Evolutionary conservation across 2,888 invertebrate genomes (phyloP).

Genomic region (Caenorhabditis sp.): DNA sequence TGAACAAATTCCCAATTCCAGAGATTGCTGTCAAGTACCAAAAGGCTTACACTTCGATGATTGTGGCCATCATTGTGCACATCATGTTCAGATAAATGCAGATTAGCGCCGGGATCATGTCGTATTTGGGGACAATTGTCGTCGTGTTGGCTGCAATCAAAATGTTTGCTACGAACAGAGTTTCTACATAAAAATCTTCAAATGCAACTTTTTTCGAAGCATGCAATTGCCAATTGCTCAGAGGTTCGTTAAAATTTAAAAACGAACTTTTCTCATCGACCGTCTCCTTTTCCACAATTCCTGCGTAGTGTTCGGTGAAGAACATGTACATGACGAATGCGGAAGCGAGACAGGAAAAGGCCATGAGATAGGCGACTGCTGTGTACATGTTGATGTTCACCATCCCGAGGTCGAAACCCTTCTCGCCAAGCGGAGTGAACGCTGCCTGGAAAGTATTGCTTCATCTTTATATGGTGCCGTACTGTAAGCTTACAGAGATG

Average conservation of each 20-base stretch:
- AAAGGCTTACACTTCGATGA: conserved; percentile 60
- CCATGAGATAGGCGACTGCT: conserved; percentile 57
- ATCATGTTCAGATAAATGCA: conserved; percentile 63
- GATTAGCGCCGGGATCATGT: conserved; percentile 51
- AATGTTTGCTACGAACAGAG: no score
- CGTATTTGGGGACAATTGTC: conserved; percentile 59
- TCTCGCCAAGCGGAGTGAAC: conserved; percentile 49
- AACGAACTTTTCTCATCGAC: conserved; percentile 3
- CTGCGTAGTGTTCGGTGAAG: conserved; percentile 63
- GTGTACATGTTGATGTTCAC: conserved; percentile 59
- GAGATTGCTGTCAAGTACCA: background rate
- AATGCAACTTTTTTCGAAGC: no score
- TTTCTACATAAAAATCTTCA: no score
- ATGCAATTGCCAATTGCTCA: no score
- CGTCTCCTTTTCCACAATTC: conserved; percentile 48
- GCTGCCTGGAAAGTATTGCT: conserved; percentile 1
- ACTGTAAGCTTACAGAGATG: conserved; percentile 41
- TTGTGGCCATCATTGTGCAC: conserved; percentile 56
- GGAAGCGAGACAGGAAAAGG: conserved; percentile 29
- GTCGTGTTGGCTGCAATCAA: conserved; percentile 1
- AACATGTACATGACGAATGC: conserved; percentile 40
- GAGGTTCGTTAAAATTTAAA: background rate
- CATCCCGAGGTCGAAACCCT: conserved; percentile 25
- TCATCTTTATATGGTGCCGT: background rate
- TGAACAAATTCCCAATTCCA: conserved; percentile 13